Evolutionary conservation across 1,140 invertebrate genomes (phyloP).

Genomic region (Bemisia tabaci): DNA sequence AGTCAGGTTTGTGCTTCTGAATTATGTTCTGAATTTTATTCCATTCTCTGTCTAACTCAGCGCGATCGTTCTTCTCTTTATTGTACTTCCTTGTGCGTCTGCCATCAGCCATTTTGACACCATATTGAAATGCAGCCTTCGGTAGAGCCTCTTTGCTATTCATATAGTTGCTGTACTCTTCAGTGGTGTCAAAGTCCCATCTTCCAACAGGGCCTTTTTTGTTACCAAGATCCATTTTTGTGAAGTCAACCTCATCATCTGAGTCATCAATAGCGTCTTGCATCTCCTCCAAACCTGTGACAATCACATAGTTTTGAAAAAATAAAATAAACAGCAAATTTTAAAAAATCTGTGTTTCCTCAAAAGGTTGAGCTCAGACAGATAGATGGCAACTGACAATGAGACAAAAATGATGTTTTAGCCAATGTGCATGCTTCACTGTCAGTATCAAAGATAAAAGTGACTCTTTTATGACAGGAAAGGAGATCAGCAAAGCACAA

Average conservation of each 20-base stretch:
- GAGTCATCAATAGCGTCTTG: slow-evolving; percentile 90
- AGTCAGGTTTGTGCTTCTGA: slow-evolving; percentile 41
- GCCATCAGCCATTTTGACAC: slow-evolving; percentile 96
- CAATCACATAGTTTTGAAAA: too few species aligned
- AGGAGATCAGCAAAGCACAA: too few species aligned
- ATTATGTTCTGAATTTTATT: slow-evolving; percentile 78
- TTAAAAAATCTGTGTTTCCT: too few species aligned
- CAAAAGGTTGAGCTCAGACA: too few species aligned
- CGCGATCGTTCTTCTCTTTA: slow-evolving; percentile 90
- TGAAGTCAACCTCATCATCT: slow-evolving; percentile 96
- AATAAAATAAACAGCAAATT: too few species aligned
- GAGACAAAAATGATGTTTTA: too few species aligned
- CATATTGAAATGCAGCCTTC: slow-evolving; percentile 98
- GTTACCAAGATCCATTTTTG: slow-evolving; percentile 96
- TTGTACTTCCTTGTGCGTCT: slow-evolving; percentile 80
- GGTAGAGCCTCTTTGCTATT: slow-evolving; percentile 94
- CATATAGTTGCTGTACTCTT: slow-evolving; percentile 98
- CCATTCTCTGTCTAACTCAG: slow-evolving; percentile 94
- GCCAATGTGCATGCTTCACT: too few species aligned
- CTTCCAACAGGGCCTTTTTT: slow-evolving; percentile 56
- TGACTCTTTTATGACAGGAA: too few species aligned
- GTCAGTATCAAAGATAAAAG: too few species aligned
- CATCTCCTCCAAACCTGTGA: slow-evolving; percentile 83
- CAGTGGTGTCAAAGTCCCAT: slow-evolving; percentile 98
- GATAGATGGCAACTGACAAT: too few species aligned